Evolutionary conservation across 2,113 vertebrate species (phyloP).

Genomic region (Brachirus orientalis): DNA sequence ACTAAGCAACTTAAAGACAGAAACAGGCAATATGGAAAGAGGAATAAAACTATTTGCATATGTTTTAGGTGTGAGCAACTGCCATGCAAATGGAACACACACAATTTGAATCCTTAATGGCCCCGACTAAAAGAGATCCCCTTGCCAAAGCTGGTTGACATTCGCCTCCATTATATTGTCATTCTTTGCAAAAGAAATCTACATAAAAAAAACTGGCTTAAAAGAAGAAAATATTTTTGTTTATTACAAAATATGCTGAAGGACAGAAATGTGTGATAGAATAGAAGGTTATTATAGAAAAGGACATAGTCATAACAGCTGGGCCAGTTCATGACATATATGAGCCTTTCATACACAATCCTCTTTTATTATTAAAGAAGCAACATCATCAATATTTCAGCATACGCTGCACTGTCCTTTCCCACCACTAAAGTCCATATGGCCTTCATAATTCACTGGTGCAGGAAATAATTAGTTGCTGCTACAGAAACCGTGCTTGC

Average conservation of each 20-base stretch:
- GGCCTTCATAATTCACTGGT: constrained; percentile 40
- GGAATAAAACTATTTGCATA: constrained; percentile 46
- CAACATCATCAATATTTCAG: constrained; percentile 56
- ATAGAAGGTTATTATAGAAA: not conserved
- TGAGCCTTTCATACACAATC: constrained; percentile 8
- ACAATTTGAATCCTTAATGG: constrained; percentile 1
- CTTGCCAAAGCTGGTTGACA: not conserved
- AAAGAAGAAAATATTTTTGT: no score
- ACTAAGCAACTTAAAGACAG: not conserved
- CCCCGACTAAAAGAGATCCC: not conserved
- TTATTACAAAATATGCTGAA: no score
- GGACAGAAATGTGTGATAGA: not conserved
- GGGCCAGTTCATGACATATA: not conserved
- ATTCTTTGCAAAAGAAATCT: no score
- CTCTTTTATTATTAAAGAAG: constrained; percentile 13
- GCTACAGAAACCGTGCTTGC: constrained; percentile 43
- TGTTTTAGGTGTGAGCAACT: constrained; percentile 40
- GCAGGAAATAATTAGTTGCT: constrained; percentile 39
- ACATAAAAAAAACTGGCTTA: no score
- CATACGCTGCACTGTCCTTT: constrained; percentile 24
- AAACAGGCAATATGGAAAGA: not conserved
- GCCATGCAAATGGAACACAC: constrained; percentile 65
- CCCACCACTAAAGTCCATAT: constrained; percentile 48
- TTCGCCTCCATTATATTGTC: no score
- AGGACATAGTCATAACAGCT: not conserved